Evolutionary conservation across 2,113 vertebrate species (phyloP).

Genomic region (Phocoena phocoena): DNA sequence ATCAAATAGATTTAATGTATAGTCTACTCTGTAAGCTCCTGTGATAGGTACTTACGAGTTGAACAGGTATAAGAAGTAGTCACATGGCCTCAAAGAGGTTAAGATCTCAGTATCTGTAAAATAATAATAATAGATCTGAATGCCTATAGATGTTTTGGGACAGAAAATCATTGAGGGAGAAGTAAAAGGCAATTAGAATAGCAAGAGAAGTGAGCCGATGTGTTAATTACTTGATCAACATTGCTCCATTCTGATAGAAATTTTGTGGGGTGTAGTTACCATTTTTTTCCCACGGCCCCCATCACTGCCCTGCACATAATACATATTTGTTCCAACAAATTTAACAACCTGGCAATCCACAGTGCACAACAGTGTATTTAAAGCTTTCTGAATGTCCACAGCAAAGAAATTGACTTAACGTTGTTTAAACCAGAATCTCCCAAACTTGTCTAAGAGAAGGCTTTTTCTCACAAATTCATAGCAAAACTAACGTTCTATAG

Average conservation of each 20-base stretch:
- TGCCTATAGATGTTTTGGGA: background rate
- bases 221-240: accelerated
- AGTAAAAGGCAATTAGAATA: background rate
- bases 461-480: background rate
- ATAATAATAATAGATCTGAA: background rate
- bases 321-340: background rate
- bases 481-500: background rate
- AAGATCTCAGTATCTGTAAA: background rate
- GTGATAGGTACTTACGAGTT: accelerated
- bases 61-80: background rate
- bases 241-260: accelerated
- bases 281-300: background rate
- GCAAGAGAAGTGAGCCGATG: accelerated
- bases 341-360: background rate
- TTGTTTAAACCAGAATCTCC: background rate
- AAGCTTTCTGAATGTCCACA: background rate
- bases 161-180: background rate
- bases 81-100: background rate
- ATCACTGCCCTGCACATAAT: too few relatives aligned
- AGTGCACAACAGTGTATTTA: accelerated
- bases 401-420: background rate
- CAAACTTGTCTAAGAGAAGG: background rate
- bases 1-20: background rate
- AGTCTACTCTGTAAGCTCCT: too few relatives aligned
- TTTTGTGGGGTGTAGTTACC: accelerated